Percentiles rank a stretch among this genome's conserved stretches.
These are phyloP conservation scores for Ectropis grisescens DNA, from an alignment of 1,140 invertebrate genomes.

Conservation along the genomic window DNA sequence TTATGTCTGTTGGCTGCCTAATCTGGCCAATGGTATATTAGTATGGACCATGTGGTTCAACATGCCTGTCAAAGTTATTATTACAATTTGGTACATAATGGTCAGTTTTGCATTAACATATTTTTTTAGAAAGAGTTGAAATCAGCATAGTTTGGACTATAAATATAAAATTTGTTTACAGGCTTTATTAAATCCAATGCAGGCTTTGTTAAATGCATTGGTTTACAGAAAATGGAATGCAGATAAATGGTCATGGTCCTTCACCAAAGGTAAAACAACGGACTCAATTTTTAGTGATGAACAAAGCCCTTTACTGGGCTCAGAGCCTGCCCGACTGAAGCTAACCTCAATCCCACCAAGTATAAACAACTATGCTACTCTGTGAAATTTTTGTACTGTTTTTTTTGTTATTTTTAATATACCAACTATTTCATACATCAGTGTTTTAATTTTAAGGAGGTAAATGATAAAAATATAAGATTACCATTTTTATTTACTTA, in stretches of 20 bases:
- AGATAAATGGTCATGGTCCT: constrained; percentile 23
- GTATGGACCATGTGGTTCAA: constrained; percentile 83
- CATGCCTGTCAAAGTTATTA: constrained; percentile 76
- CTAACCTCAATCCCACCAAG: constrained; percentile 37
- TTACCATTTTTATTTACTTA: too few species aligned
- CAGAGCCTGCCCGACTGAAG: constrained; percentile 44
- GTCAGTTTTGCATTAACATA: too few species aligned
- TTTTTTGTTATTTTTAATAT: too few species aligned
- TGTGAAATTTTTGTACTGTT: constrained; percentile 28
- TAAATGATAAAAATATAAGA: too few species aligned
- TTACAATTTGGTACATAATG: constrained; percentile 85
- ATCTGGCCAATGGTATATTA: constrained; percentile 81
- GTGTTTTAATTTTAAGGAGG: too few species aligned
- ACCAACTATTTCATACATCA: too few species aligned
- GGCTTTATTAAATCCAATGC: constrained; percentile 85
- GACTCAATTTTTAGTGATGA: constrained; percentile 45
- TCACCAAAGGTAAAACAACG: constrained; percentile 13
- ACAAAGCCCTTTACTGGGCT: constrained; percentile 48
- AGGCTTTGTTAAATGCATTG: constrained; percentile 83
- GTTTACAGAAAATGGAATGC: constrained; percentile 80
- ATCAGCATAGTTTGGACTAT: too few species aligned
- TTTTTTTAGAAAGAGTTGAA: too few species aligned
- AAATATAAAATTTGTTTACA: too few species aligned
- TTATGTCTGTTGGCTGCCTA: constrained; percentile 86
- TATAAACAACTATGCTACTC: constrained; percentile 47